Evolutionary conservation across 2,888 invertebrate genomes (phyloP).

Genomic region (Eudasyphora cyanicolor): DNA sequence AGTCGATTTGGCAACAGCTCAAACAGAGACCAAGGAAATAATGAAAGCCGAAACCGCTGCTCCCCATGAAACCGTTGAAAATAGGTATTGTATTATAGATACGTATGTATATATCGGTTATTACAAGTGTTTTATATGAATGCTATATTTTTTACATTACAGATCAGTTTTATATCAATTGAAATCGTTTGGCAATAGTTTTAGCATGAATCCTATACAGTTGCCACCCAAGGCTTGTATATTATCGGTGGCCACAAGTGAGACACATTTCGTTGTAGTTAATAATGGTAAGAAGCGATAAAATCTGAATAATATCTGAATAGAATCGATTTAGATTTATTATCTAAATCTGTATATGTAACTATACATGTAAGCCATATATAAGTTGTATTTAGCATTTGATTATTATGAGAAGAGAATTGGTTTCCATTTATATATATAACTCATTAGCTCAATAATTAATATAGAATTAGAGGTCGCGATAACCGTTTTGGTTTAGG

Average conservation of each 20-base stretch:
- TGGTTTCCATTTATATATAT: no score
- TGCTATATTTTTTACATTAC: not conserved
- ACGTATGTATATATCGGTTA: not conserved
- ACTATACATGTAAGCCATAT: no score
- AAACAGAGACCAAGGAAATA: conserved; percentile 76
- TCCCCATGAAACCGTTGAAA: conserved; percentile 75
- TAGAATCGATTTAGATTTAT: no score
- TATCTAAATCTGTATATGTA: no score
- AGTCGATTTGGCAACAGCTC: conserved; percentile 73
- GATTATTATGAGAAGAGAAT: no score
- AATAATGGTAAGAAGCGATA: conserved; percentile 82
- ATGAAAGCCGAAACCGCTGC: conserved; percentile 78
- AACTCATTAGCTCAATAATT: no score
- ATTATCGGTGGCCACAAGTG: conserved; percentile 81
- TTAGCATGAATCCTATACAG: conserved; percentile 81
- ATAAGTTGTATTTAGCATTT: no score
- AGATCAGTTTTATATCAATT: conserved; percentile 83
- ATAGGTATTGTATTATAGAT: conserved; percentile 69
- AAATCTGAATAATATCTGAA: no score
- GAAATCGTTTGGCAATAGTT: conserved; percentile 81
- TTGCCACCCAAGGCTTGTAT: conserved; percentile 82
- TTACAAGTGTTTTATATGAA: conserved; percentile 66
- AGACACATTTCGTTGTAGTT: conserved; percentile 82
- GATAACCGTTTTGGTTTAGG: no score
- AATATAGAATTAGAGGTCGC: no score